Evolutionary conservation across 2,113 vertebrate genomes (phyloP).

Genomic region (Mesitornis unicolor): DNA sequence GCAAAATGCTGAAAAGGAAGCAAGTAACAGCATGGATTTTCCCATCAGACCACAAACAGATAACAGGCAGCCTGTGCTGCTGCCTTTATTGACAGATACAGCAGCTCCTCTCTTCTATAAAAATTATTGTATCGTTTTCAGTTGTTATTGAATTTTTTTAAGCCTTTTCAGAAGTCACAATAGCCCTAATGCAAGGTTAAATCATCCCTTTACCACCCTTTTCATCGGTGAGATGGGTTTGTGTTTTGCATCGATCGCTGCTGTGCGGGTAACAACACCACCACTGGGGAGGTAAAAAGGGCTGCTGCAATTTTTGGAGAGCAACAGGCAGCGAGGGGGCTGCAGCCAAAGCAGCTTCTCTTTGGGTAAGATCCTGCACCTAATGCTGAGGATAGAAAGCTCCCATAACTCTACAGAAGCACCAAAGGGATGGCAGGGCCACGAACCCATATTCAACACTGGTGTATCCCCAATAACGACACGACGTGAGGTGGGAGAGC

Average conservation of each 20-base stretch:
- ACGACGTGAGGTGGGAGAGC: accelerated
- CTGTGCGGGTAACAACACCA: accelerated
- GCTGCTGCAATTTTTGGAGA: neutral
- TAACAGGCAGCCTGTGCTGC: neutral
- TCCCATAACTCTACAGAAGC: neutral
- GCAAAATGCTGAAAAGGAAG: neutral
- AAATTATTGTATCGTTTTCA: slow-evolving; percentile 12
- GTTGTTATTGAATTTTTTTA: neutral
- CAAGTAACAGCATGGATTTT: neutral
- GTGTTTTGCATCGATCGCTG: neutral
- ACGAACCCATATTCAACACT: accelerated
- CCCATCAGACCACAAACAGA: neutral
- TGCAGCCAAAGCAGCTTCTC: neutral
- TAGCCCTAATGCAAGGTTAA: slow-evolving; percentile 13
- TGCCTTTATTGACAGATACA: neutral
- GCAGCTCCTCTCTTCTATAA: neutral
- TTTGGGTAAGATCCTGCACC: neutral
- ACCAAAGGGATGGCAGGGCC: neutral
- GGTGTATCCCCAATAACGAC: neutral
- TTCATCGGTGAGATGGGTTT: neutral
- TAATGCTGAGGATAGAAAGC: neutral
- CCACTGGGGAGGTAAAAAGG: neutral
- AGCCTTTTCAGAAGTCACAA: slow-evolving; percentile 4
- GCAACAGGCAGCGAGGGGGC: neutral
- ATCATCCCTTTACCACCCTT: neutral